Percentiles rank a stretch among this genome's conserved stretches.
Conservation (phyloP, 53 echinoderm and acorn worm genomes). For the Actinopyga echinites region DNA sequence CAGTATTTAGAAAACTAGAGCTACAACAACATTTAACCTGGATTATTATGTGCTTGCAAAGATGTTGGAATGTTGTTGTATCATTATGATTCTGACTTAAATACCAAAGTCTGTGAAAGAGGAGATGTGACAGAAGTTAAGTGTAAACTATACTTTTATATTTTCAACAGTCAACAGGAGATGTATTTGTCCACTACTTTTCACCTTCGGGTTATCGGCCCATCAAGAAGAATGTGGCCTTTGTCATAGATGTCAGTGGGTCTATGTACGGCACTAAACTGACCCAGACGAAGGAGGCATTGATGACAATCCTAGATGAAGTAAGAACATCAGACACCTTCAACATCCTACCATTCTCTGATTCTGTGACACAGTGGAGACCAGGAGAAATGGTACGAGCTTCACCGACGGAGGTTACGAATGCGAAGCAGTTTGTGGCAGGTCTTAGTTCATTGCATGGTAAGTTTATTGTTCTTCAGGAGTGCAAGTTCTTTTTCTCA, state of each 20-base stretch:
- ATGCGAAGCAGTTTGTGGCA: constrained; percentile 69
- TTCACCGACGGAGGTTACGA: constrained; percentile 49
- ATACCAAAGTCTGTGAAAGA: not conserved
- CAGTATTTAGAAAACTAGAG: no score
- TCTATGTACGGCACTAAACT: constrained; percentile 92
- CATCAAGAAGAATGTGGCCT: constrained; percentile 84
- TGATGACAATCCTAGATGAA: constrained; percentile 87
- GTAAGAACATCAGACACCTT: constrained; percentile 75
- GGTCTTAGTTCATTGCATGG: constrained; percentile 30
- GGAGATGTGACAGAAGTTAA: not conserved
- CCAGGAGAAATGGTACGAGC: constrained; percentile 67
- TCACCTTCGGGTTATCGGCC: constrained; percentile 74
- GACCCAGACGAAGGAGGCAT: constrained; percentile 86
- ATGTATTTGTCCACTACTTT: constrained; percentile 88
- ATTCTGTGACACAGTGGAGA: constrained; percentile 71
- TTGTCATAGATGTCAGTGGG: constrained; percentile 96
- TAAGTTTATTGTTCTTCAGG: not conserved
- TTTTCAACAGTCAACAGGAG: constrained; percentile 57
- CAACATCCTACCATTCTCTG: constrained; percentile 90
- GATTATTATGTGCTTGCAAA: no score
- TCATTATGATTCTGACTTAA: not conserved
- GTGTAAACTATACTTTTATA: not conserved
- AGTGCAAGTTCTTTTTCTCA: no score
- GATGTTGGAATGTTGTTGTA: not conserved
- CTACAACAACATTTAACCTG: no score